Base-by-base conservation (phyloP, 2,888 invertebrate genomes). In the Agelastica alni region DNA sequence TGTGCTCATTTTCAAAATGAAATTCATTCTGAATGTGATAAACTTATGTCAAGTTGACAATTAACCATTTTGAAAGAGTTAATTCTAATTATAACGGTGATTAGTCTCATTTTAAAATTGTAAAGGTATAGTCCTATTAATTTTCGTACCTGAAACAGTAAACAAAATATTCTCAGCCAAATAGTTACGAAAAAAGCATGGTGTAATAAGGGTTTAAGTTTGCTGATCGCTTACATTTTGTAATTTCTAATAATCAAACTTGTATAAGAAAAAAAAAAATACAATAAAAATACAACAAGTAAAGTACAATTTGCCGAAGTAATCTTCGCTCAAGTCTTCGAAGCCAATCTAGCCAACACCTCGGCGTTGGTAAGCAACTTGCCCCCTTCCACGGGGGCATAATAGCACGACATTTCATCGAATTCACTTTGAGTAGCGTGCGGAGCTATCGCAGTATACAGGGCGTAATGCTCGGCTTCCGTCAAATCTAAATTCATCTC, bases 351-450 rank as follows among this genome's bases (percentile, higher is more conserved):
- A 9, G 69, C 61, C 31, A 67, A 53, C 36, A 71, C 64, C 36
- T 73, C 72, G 1, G 67, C 58, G 18, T 66, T 68, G 1, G 70
- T 70, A 75, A 85, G 79, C 65, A 87, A 86, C 73, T 87, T 87
- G 43, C 85, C 86, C 45, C 85, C 89, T 73, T 93, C 92, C 3
- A 93, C 85, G 6, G 91, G 88, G 26, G 91, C 88, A 71, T 93
- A 93, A 72, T 91, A 92, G 74, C 89, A 90, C 36, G 91, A 91
- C 70, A 87, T 86, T 67, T 93, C 93, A 63, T 93, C 93, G 70
- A 93, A 93, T 74, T 93, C 93, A 6, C 92, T 93, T 17, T 82
- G 87, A 0, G 92, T 92, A 13, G 93, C 93, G 71, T 87, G 88
- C 1, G 93, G 93, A 7, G 93, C 91, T 71, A 92, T 84, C 47